phyloP scores from a whole-genome alignment of 2,113 vertebrate species.

The Antidorcas marsupialis region DNA sequence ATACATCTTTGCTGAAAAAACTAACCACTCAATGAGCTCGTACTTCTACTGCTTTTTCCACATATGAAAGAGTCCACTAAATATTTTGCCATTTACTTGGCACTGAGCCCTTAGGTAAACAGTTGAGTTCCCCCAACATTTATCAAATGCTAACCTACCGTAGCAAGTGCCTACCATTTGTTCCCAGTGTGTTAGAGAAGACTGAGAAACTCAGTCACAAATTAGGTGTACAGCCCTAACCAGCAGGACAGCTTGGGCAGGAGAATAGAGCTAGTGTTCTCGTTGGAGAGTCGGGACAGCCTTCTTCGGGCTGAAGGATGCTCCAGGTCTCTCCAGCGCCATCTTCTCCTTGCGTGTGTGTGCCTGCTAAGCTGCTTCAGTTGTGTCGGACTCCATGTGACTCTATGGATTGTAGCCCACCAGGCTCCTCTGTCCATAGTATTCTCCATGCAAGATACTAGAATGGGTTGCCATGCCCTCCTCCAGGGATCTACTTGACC shows the following conservation, averaged over 20 bases:
- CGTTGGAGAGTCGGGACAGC: background rate
- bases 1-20: constrained; percentile 39
- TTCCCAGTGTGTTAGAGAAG: background rate
- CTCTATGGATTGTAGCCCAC: background rate
- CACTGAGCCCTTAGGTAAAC: constrained; percentile 32
- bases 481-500: background rate
- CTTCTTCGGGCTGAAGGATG: background rate
- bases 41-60: constrained; percentile 37
- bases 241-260: background rate
- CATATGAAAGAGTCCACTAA: constrained; percentile 25
- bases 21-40: background rate
- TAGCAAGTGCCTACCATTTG: background rate
- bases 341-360: background rate
- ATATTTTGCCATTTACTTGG: constrained; percentile 58
- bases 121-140: constrained; percentile 32
- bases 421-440: background rate
- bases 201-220: background rate
- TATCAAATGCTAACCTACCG: constrained; percentile 27
- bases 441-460: background rate
- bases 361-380: background rate
- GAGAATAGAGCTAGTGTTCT: background rate
- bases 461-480: background rate
- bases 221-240: background rate
- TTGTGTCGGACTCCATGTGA: background rate
- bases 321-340: background rate